These are phyloP conservation scores for Melanotaenia boesemani DNA, from an alignment of 2,797 vertebrate species.

Conservation along the genomic window DNA sequence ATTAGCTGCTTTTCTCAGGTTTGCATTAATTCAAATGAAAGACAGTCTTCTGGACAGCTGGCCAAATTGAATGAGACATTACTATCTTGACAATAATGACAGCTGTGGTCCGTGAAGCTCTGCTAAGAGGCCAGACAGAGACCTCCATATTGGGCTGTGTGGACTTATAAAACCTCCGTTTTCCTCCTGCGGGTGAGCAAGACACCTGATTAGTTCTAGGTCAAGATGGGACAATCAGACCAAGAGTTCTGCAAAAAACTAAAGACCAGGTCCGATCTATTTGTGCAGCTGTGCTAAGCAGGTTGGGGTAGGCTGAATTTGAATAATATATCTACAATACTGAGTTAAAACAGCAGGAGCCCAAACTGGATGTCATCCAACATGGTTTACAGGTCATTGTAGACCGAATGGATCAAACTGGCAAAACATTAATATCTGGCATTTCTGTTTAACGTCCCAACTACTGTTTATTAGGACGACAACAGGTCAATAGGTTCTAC, in stretches of 20 bases:
- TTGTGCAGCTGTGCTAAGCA: not conserved
- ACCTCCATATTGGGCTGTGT: not conserved
- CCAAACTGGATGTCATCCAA: not conserved
- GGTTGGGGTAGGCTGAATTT: not conserved
- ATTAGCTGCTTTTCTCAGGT: not conserved
- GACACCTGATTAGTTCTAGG: conserved; percentile 6
- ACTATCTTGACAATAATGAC: not conserved
- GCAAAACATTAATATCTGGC: not conserved
- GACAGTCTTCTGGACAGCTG: not conserved
- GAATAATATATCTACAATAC: not conserved
- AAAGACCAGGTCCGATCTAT: not conserved
- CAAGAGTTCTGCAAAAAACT: not conserved
- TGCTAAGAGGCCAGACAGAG: not conserved
- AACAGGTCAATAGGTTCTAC: not conserved
- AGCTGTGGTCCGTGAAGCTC: not conserved
- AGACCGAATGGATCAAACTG: not conserved
- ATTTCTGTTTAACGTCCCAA: not conserved
- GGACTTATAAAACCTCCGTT: not conserved
- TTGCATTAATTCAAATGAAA: conserved; percentile 2
- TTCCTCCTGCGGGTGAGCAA: conserved; percentile 9
- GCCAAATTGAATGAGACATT: not conserved
- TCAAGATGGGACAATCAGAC: not conserved
- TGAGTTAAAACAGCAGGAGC: not conserved
- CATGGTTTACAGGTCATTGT: not conserved
- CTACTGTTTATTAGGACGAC: not conserved